These are phyloP conservation scores for Alectura lathami DNA, from an alignment of 2,113 vertebrate species.

Conservation along the genomic window DNA sequence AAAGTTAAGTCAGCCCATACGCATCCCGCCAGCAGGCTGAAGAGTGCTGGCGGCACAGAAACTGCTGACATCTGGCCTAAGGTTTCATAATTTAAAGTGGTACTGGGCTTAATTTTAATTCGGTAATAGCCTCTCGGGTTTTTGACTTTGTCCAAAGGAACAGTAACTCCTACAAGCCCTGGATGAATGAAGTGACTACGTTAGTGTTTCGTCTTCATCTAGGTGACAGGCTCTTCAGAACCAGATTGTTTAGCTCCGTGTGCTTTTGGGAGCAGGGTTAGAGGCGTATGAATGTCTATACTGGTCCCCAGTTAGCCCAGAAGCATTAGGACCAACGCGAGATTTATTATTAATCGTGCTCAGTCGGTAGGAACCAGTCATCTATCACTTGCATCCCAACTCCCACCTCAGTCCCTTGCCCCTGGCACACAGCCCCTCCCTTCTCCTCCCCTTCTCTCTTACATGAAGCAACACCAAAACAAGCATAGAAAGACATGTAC, in stretches of 20 bases:
- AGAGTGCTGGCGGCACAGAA: neutral
- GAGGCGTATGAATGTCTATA: neutral
- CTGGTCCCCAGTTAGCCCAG: neutral
- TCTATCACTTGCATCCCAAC: neutral
- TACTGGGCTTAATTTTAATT: conserved; percentile 4
- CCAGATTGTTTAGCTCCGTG: neutral
- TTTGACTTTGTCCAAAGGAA: neutral
- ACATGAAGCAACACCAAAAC: neutral
- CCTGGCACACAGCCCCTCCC: neutral
- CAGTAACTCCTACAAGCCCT: neutral
- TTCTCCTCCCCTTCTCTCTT: neutral
- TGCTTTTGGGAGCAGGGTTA: rapidly evolving
- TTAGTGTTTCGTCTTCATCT: neutral
- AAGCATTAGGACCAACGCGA: neutral
- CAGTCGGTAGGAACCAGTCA: neutral
- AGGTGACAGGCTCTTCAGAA: neutral
- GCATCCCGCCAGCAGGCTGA: neutral
- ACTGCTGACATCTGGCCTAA: conserved; percentile 29
- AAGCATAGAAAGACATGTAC: neutral
- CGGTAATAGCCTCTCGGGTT: conserved; percentile 21
- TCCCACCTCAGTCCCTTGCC: neutral
- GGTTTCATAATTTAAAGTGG: neutral
- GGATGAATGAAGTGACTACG: neutral
- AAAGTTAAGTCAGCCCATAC: neutral
- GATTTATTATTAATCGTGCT: neutral